These are phyloP conservation scores for Aphidius ervi DNA, from an alignment of 1,140 invertebrate species.

Conservation along the genomic window DNA sequence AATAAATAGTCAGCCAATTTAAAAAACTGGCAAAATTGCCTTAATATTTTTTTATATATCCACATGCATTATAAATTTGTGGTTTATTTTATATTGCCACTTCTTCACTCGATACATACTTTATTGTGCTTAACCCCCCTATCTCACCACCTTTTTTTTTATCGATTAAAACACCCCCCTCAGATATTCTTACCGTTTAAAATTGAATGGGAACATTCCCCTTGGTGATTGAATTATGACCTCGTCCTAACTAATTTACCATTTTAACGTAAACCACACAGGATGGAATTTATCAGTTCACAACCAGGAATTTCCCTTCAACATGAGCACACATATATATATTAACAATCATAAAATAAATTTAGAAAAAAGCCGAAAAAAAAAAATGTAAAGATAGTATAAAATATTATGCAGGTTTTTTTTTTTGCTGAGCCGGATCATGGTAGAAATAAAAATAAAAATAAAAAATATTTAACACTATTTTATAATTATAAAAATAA, in stretches of 20 bases:
- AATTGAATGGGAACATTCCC: constrained; percentile 9
- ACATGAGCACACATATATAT: not conserved
- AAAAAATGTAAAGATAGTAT: not conserved
- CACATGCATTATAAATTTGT: too few species aligned
- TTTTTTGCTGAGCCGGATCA: constrained; percentile 8
- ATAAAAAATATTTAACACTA: constrained; percentile 5
- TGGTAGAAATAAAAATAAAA: not conserved
- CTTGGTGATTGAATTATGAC: constrained; percentile 5
- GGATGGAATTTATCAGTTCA: constrained; percentile 12
- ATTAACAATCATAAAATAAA: constrained; percentile 8
- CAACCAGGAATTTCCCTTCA: too few species aligned
- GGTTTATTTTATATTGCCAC: too few species aligned
- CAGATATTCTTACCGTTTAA: not conserved
- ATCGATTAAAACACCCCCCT: too few species aligned
- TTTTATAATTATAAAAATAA: constrained; percentile 7
- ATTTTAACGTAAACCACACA: constrained; percentile 4
- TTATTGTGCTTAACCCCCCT: too few species aligned
- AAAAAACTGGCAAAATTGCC: too few species aligned
- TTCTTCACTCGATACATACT: too few species aligned
- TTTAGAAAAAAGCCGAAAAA: constrained; percentile 2
- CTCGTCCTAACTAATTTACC: constrained; percentile 7
- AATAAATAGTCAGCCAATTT: too few species aligned
- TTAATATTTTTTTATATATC: too few species aligned
- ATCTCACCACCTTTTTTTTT: too few species aligned
- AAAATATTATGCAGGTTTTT: not conserved